phyloP scores from a whole-genome alignment of 2,888 invertebrate genomes.

The Carpatolechia fugitivella region DNA sequence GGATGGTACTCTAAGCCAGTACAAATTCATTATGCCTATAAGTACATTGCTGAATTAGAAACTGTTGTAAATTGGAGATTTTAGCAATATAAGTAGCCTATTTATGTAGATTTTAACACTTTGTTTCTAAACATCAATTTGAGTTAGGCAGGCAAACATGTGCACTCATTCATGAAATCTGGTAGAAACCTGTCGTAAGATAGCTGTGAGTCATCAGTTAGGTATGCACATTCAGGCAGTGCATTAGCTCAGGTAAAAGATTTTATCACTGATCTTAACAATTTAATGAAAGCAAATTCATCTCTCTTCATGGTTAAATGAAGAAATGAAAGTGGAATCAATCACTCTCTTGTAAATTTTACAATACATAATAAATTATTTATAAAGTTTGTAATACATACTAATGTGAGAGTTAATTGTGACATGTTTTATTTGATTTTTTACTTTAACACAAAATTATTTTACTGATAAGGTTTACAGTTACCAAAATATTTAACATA shows the following conservation, averaged over 20 bases:
- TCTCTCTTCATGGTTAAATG: conserved; percentile 3
- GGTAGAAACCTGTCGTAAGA: conserved; percentile 22
- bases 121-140: not conserved
- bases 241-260: conserved; percentile 13
- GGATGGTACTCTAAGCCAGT: no score
- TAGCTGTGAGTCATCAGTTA: conserved; percentile 26
- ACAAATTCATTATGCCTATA: no score
- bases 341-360: conserved; percentile 5
- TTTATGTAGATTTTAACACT: not conserved
- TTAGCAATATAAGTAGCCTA: not conserved
- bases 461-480: no score
- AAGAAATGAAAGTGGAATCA: conserved; percentile 17
- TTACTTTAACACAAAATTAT: no score
- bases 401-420: not conserved
- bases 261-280: not conserved
- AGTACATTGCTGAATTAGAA: not conserved
- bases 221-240: conserved; percentile 21
- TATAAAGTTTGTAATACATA: not conserved
- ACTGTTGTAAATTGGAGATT: no score
- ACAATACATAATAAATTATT: not conserved
- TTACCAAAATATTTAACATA: no score
- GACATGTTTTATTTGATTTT: no score
- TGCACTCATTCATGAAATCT: conserved; percentile 25
- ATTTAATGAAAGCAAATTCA: not conserved
- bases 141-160: conserved; percentile 13